Evolutionary conservation across 1,140 invertebrate species (phyloP).

Genomic region (Oedothorax gibbosus): DNA sequence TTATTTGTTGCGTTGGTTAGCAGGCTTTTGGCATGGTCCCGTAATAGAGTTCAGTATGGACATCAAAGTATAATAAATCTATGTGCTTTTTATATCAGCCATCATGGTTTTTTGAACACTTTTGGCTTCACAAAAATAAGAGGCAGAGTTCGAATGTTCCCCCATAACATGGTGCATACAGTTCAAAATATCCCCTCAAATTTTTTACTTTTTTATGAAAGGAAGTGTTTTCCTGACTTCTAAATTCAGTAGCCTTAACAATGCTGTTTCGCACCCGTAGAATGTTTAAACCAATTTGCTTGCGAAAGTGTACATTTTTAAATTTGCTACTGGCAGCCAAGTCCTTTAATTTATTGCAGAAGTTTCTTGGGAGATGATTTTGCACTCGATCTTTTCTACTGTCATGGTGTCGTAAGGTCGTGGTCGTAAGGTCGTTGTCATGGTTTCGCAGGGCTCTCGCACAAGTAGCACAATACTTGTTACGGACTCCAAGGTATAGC

Average conservation of each 20-base stretch:
- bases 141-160: constrained; percentile 71
- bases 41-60: background rate
- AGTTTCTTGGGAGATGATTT: constrained; percentile 67
- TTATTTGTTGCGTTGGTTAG: constrained; percentile 68
- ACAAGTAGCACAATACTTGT: constrained; percentile 68
- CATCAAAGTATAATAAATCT: background rate
- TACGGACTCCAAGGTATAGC: constrained; percentile 67
- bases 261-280: constrained; percentile 59
- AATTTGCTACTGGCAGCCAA: constrained; percentile 50
- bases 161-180: constrained; percentile 66
- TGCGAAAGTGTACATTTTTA: constrained; percentile 61
- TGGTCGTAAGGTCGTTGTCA: constrained; percentile 64
- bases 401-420: constrained; percentile 64
- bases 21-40: constrained; percentile 63
- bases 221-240: constrained; percentile 39
- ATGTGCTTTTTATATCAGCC: constrained; percentile 56
- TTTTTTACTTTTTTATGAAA: constrained; percentile 42
- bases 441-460: constrained; percentile 21
- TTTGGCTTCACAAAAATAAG: constrained; percentile 63
- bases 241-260: constrained; percentile 52
- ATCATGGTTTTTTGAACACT: constrained; percentile 62
- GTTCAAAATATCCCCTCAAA: constrained; percentile 61
- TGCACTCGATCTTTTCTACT: constrained; percentile 68
- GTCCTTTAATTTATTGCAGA: constrained; percentile 63
- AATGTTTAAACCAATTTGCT: constrained; percentile 49